A percentile compares a stretch with the other conserved stretches of the same genome.
Evolutionary conservation across 2,888 invertebrate genomes (phyloP).

Genomic region (Drosophila stalkeri): DNA sequence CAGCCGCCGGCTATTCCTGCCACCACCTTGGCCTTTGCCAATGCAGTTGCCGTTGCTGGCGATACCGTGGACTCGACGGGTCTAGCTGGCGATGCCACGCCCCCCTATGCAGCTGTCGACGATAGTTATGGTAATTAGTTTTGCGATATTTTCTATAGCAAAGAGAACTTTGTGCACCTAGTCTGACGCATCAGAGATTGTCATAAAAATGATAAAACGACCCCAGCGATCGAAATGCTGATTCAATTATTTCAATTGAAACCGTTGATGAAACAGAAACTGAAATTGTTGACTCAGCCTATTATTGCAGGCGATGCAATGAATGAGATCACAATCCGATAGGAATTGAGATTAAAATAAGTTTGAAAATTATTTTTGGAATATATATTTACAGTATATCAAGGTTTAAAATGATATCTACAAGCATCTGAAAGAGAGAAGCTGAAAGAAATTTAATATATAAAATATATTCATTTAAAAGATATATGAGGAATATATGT

Average conservation of each 20-base stretch:
- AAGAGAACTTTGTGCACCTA: no score
- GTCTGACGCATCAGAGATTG: background rate
- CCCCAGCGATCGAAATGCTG: background rate
- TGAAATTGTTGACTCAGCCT: background rate
- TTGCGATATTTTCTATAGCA: slow-evolving; percentile 4
- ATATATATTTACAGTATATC: background rate
- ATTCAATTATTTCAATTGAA: slow-evolving; percentile 5
- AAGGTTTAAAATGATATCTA: background rate
- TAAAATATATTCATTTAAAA: background rate
- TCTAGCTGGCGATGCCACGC: slow-evolving; percentile 74
- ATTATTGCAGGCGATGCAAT: background rate
- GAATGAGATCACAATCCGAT: background rate
- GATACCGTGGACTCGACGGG: slow-evolving; percentile 51
- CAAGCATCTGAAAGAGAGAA: background rate
- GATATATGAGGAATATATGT: background rate
- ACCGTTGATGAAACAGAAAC: background rate
- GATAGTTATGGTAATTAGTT: slow-evolving; percentile 80
- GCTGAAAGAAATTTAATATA: background rate
- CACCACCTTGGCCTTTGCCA: slow-evolving; percentile 79
- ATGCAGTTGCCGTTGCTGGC: slow-evolving; percentile 68
- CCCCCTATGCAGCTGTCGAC: slow-evolving; percentile 82
- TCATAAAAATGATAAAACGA: background rate
- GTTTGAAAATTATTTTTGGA: background rate
- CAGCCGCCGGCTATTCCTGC: slow-evolving; percentile 79
- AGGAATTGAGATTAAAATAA: background rate